Evolutionary conservation across 2,888 invertebrate species (phyloP).

Genomic region (Norana najaformis): DNA sequence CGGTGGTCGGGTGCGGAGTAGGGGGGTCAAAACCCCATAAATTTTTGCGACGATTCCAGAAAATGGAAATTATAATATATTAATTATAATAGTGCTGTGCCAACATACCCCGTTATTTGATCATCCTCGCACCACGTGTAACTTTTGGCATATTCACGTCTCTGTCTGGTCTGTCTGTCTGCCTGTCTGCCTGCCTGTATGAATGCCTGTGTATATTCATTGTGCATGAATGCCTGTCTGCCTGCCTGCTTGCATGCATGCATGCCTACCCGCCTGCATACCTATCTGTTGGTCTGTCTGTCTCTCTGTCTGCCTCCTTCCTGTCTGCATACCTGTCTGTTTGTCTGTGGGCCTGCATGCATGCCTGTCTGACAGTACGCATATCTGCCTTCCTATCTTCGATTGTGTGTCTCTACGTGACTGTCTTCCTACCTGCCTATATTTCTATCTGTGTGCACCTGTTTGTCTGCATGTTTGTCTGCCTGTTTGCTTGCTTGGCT

Average conservation of each 20-base stretch:
- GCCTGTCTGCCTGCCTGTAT: slow-evolving; percentile 19
- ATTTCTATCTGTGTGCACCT: slow-evolving; percentile 29
- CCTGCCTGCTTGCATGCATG: slow-evolving; percentile 22
- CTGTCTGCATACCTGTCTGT: slow-evolving; percentile 29
- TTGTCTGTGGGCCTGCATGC: neutral
- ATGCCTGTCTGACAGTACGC: neutral
- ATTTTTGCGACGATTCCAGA: neutral
- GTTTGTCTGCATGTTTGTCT: slow-evolving; percentile 30
- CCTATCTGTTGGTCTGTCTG: slow-evolving; percentile 29
- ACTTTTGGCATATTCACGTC: neutral
- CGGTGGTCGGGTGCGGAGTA: neutral
- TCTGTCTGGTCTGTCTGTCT: slow-evolving; percentile 25
- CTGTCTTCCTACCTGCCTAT: slow-evolving; percentile 25
- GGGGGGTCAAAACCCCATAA: neutral
- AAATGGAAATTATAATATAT: neutral
- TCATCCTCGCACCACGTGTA: neutral
- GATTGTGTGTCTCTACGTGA: too few relatives aligned
- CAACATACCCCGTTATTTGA: neutral
- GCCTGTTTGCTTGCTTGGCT: neutral
- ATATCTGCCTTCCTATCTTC: neutral
- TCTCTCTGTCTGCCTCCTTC: slow-evolving; percentile 26
- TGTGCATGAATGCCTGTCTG: too few relatives aligned
- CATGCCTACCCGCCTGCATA: slow-evolving; percentile 22
- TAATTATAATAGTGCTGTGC: too few relatives aligned
- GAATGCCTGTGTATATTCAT: too few relatives aligned